Base-by-base conservation (phyloP, 1,140 invertebrate genomes). In the Drosophila pectinifera region DNA sequence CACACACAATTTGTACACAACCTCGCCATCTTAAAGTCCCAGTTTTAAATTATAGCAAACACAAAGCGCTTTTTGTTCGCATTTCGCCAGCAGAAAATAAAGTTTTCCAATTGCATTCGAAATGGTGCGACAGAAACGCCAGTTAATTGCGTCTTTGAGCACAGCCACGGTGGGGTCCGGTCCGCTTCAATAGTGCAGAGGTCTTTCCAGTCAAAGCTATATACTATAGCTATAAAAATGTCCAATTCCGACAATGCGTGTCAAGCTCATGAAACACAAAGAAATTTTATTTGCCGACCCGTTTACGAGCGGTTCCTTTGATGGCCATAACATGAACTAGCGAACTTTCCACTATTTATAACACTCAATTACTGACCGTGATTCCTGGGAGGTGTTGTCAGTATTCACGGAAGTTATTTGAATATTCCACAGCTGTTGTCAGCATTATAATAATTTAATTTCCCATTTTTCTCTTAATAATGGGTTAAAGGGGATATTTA, bases 361-460 rank as follows among this genome's bases (percentile, higher is more conserved):
- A 68, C 59, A 68, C 59, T 65, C 59, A 65, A 68, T 65, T 53
- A 68, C 34, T 20, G 20, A 20, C 61, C 20, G n/a, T 64, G 63
- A 67, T 31, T 67, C 22, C 14, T 3, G 8, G 16, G 28, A 24
- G 28, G 18, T 18, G 28, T 18, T 34, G 49, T 53, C n/a, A n/a
- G 18, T 36, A 34, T 22, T 28, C 6, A 39, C 36, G 26, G 3
- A 11, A 41, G 24, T 22, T 41, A 24, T 61, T 59, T 59, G 5
- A 59, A 63, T 63, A 41, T 22, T 14, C 2, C 13, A 6, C 24
- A 6, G 14, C 4, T 13, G 11, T 16, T 55, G n/a, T 38, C 18
- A n/a, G 13, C 34, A 1, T 3, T 38, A 20, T 2, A 36, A 36
- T n/a, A 22, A 54, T 54, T 38, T 11, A 22, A 54, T 22, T 54